Conservation (phyloP, 2,113 vertebrate species). For the Scomber japonicus region DNA sequence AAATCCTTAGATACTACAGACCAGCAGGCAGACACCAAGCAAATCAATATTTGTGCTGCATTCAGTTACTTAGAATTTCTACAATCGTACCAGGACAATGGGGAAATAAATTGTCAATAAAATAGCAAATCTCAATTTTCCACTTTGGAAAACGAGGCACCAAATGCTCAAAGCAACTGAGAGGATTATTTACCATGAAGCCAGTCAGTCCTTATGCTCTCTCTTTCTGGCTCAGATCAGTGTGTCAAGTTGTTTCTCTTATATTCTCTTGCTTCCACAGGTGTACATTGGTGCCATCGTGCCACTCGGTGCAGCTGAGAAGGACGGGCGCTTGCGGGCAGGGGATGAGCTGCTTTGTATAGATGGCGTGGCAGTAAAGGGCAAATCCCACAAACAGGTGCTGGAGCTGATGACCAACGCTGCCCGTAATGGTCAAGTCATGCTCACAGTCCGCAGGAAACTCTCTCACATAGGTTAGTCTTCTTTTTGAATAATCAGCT, state of each 20-base stretch:
- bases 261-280: constrained; percentile 77
- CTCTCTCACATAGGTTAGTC: constrained; percentile 87
- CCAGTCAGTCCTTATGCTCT: not conserved
- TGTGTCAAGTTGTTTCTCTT: not conserved
- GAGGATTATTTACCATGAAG: not conserved
- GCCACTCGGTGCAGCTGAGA: constrained; percentile 94
- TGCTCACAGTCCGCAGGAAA: constrained; percentile 94
- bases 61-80: not conserved
- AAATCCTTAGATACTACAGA: not conserved
- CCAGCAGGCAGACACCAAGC: constrained; percentile 2
- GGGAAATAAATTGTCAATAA: not conserved
- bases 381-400: constrained; percentile 97
- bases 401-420: constrained; percentile 97
- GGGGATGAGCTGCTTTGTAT: constrained; percentile 97
- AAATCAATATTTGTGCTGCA: not conserved
- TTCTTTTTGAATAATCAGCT: constrained; percentile 6
- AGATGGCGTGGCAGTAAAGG: constrained; percentile 93
- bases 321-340: constrained; percentile 93
- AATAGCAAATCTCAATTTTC: not conserved
- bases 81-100: not conserved
- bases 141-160: not conserved
- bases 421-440: constrained; percentile 95
- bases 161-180: not conserved
- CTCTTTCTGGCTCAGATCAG: not conserved
- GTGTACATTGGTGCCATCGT: constrained; percentile 98